phyloP scores from a whole-genome alignment of 2,797 vertebrate species.

The Syncerus caffer region DNA sequence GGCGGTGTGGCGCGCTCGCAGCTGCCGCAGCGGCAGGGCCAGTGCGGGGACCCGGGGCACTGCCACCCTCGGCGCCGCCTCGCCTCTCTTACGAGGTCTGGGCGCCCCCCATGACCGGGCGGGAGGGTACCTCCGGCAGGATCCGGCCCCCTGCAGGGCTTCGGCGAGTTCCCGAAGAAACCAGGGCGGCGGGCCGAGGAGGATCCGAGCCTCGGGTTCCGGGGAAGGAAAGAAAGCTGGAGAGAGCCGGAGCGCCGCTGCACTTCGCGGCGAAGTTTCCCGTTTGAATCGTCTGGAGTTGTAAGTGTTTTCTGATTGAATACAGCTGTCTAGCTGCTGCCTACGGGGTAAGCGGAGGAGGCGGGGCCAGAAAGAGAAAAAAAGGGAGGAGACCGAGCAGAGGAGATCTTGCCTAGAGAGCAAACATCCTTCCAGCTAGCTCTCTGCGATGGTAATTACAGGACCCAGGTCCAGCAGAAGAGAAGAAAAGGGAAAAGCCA shows the following conservation, averaged over 20 bases:
- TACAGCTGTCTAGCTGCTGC: conserved; percentile 86
- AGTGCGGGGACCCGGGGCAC: conserved; percentile 57
- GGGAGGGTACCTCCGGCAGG: conserved; percentile 56
- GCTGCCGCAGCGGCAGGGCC: conserved; percentile 48
- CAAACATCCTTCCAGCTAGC: conserved; percentile 76
- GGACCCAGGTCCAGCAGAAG: conserved; percentile 61
- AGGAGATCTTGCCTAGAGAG: conserved; percentile 67
- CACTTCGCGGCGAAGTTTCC: conserved; percentile 82
- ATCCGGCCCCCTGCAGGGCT: conserved; percentile 48
- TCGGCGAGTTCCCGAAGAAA: neutral
- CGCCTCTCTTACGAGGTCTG: conserved; percentile 60
- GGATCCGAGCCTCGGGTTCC: neutral
- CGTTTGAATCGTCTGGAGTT: conserved; percentile 79
- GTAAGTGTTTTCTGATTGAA: conserved; percentile 86
- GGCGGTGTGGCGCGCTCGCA: conserved; percentile 60
- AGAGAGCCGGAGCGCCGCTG: conserved; percentile 22
- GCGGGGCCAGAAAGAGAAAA: conserved; percentile 64
- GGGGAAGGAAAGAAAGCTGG: neutral
- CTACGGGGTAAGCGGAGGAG: conserved; percentile 79
- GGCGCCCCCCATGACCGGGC: conserved; percentile 68
- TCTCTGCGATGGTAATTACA: conserved; percentile 66
- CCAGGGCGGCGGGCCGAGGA: neutral
- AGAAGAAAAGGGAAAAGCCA: conserved; percentile 71
- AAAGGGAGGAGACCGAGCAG: neutral
- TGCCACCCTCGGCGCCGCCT: conserved; percentile 70